These are phyloP conservation scores for Drosophila setifemur DNA, from an alignment of 1,140 invertebrate species.

Conservation along the genomic window DNA sequence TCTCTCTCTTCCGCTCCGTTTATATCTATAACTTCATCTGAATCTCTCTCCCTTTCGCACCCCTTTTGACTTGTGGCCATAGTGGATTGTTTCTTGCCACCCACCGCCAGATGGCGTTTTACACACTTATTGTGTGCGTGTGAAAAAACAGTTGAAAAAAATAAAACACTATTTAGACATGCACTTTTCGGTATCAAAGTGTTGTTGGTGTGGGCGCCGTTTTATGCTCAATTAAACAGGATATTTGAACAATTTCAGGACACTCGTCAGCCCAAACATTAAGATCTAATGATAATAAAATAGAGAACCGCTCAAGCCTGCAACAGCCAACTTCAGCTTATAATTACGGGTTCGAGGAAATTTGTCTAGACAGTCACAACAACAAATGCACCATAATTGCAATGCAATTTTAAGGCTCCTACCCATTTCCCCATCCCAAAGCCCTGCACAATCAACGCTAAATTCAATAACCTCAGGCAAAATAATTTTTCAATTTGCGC, in stretches of 20 bases:
- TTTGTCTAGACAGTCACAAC: constrained; percentile 61
- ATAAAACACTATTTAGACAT: constrained; percentile 43
- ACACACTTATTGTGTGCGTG: constrained; percentile 32
- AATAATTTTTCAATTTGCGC: constrained; percentile 69
- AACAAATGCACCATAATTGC: constrained; percentile 43
- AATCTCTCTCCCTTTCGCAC: background rate
- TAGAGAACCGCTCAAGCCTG: constrained; percentile 1
- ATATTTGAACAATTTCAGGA: constrained; percentile 58
- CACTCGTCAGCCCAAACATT: constrained; percentile 41
- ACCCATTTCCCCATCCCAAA: constrained; percentile 4
- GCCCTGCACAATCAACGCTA: constrained; percentile 53
- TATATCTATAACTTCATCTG: no score
- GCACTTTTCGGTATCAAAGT: constrained; percentile 24
- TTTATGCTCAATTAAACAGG: constrained; percentile 63
- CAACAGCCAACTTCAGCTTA: background rate
- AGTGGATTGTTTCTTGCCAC: background rate
- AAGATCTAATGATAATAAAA: constrained; percentile 36
- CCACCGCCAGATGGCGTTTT: constrained; percentile 44
- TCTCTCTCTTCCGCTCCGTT: background rate
- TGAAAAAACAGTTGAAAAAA: constrained; percentile 22
- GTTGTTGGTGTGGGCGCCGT: constrained; percentile 9
- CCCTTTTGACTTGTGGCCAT: constrained; percentile 7
- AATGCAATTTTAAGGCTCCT: constrained; percentile 20
- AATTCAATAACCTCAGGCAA: constrained; percentile 54
- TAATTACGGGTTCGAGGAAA: constrained; percentile 53